A percentile compares a stretch with the other conserved stretches of the same genome.
Conservation (phyloP, 2,888 invertebrate species). For the Ochropleura plecta region DNA sequence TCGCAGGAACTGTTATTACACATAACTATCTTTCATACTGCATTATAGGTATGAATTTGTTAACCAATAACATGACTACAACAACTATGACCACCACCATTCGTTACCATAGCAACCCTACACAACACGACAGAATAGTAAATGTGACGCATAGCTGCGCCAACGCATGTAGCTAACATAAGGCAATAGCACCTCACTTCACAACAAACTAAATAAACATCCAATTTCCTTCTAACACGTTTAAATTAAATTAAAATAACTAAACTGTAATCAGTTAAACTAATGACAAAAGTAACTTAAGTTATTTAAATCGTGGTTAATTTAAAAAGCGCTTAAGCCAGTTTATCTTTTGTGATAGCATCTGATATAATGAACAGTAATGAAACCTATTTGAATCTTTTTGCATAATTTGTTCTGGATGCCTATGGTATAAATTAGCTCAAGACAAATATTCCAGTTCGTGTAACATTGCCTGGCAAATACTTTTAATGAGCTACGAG, state of each 20-base stretch:
- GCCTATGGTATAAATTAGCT: constrained; percentile 56
- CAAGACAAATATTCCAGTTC: constrained; percentile 54
- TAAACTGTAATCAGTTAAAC: constrained; percentile 61
- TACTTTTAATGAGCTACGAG: constrained; percentile 55
- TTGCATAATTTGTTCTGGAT: constrained; percentile 62
- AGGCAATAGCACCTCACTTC: constrained; percentile 61
- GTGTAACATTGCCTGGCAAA: constrained; percentile 36
- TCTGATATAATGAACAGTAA: constrained; percentile 55
- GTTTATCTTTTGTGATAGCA: constrained; percentile 56
- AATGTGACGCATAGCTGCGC: constrained; percentile 65
- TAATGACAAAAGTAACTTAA: constrained; percentile 55
- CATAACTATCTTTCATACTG: constrained; percentile 11
- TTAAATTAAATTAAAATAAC: constrained; percentile 70
- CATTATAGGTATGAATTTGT: not conserved
- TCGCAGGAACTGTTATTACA: constrained; percentile 22
- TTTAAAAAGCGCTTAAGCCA: constrained; percentile 45
- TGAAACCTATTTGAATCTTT: constrained; percentile 58
- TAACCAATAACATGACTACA: constrained; percentile 22
- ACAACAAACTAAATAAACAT: constrained; percentile 70
- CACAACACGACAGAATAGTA: constrained; percentile 51
- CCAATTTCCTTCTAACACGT: constrained; percentile 69
- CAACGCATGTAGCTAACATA: constrained; percentile 71
- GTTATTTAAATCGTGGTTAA: constrained; percentile 51
- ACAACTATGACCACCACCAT: constrained; percentile 39
- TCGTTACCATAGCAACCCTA: constrained; percentile 52